Percentiles rank a stretch among this genome's conserved stretches.
These are phyloP conservation scores for Synaphobranchus kaupii DNA, from an alignment of 2,797 vertebrate genomes.

Conservation along the genomic window DNA sequence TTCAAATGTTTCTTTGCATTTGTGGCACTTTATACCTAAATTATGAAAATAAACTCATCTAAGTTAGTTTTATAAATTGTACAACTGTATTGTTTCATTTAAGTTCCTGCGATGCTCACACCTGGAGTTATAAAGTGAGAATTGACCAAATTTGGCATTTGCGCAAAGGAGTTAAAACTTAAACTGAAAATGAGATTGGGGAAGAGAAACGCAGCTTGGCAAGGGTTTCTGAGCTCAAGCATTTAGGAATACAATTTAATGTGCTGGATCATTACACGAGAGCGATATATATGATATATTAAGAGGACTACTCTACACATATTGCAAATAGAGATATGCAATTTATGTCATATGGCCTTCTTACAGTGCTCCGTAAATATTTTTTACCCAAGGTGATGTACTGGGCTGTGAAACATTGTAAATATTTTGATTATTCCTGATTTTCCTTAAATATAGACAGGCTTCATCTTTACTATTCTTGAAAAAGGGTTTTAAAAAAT, in stretches of 20 bases:
- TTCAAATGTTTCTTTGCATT: too few species aligned
- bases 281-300: not conserved
- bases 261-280: constrained; percentile 27
- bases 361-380: not conserved
- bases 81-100: too few species aligned
- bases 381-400: not conserved
- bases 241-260: constrained; percentile 36
- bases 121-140: too few species aligned
- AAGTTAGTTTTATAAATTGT: too few species aligned
- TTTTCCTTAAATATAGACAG: not conserved
- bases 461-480: not conserved
- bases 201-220: constrained; percentile 45
- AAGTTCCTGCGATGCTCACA: too few species aligned
- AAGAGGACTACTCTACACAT: constrained; percentile 19
- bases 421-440: constrained; percentile 20
- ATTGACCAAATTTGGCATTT: too few species aligned
- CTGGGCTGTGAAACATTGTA: not conserved
- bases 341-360: not conserved
- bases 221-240: constrained; percentile 27
- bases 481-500: too few species aligned
- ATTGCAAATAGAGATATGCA: constrained; percentile 29
- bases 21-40: too few species aligned
- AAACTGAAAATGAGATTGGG: constrained; percentile 41
- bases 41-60: too few species aligned
- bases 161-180: not conserved